Evolutionary conservation across 2,888 invertebrate genomes (phyloP).

Genomic region (Urechis unicinctus): DNA sequence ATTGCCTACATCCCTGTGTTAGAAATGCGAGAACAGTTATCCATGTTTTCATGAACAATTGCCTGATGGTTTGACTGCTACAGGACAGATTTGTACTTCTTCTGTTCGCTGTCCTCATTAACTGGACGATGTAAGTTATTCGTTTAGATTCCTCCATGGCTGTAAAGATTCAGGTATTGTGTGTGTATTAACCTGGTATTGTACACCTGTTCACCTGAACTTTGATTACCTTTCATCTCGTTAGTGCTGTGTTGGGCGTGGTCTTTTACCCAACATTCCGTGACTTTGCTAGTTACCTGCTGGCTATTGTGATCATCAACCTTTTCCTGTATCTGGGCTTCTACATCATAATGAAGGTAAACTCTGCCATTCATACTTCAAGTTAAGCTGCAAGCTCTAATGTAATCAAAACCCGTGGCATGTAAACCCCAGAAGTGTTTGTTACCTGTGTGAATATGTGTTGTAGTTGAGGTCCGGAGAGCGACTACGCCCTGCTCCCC

Average conservation of each 20-base stretch:
- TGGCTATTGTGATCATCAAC: slow-evolving; percentile 75
- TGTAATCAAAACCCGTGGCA: neutral
- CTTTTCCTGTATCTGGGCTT: slow-evolving; percentile 72
- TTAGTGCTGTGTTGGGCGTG: slow-evolving; percentile 64
- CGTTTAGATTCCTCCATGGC: no score
- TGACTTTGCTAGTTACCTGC: slow-evolving; percentile 74
- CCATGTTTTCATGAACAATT: no score
- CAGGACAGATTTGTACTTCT: slow-evolving; percentile 54
- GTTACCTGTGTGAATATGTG: neutral
- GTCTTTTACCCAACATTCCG: slow-evolving; percentile 53
- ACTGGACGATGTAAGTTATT: slow-evolving; percentile 48
- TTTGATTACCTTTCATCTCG: no score
- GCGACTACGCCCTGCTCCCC: slow-evolving; percentile 59
- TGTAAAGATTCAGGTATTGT: neutral
- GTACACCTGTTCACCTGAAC: neutral
- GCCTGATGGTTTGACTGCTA: slow-evolving; percentile 20
- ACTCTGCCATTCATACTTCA: slow-evolving; percentile 9
- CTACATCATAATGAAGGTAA: slow-evolving; percentile 77
- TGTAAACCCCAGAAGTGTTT: neutral
- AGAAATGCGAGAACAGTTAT: no score
- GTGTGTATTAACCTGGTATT: slow-evolving; percentile 4
- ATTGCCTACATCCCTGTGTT: no score
- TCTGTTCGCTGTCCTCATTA: slow-evolving; percentile 46
- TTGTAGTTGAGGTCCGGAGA: slow-evolving; percentile 48
- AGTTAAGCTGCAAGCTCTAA: neutral